Evolutionary conservation across 2,113 vertebrate species (phyloP).

Genomic region (Alligator sinensis): DNA sequence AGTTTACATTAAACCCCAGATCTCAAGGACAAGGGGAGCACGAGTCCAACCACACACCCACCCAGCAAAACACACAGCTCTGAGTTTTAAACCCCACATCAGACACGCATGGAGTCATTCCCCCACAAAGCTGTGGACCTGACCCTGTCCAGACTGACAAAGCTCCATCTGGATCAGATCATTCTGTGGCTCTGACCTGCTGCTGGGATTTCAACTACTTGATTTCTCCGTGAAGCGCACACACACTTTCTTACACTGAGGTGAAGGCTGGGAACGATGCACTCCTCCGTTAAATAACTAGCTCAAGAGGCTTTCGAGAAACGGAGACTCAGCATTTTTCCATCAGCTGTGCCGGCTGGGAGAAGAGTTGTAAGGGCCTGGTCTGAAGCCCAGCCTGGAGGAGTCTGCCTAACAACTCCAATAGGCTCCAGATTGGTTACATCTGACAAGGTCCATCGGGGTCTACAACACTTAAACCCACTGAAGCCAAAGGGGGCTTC

Average conservation of each 20-base stretch:
- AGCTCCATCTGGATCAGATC: not conserved
- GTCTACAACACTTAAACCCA: not conserved
- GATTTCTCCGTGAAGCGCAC: not conserved
- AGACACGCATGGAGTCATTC: no score
- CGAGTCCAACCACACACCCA: fast-evolving
- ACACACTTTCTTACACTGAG: not conserved
- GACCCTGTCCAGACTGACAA: not conserved
- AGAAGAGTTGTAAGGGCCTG: fast-evolving
- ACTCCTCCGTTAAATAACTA: fast-evolving
- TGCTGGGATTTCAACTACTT: no score
- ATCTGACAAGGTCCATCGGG: fast-evolving
- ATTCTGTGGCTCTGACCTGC: not conserved
- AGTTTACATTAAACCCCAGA: not conserved
- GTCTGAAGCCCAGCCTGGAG: not conserved
- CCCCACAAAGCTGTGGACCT: fast-evolving
- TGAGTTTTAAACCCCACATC: not conserved
- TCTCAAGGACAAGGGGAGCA: fast-evolving
- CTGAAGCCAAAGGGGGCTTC: not conserved
- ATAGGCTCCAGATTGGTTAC: fast-evolving
- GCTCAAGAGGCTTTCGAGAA: fast-evolving
- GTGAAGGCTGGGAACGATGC: not conserved
- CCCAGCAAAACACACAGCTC: not conserved
- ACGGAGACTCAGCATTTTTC: not conserved
- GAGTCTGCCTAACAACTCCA: not conserved
- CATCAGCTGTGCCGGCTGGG: fast-evolving